Conservation (phyloP, 2,113 vertebrate species). For the Oxygymnocypris stewartii region DNA sequence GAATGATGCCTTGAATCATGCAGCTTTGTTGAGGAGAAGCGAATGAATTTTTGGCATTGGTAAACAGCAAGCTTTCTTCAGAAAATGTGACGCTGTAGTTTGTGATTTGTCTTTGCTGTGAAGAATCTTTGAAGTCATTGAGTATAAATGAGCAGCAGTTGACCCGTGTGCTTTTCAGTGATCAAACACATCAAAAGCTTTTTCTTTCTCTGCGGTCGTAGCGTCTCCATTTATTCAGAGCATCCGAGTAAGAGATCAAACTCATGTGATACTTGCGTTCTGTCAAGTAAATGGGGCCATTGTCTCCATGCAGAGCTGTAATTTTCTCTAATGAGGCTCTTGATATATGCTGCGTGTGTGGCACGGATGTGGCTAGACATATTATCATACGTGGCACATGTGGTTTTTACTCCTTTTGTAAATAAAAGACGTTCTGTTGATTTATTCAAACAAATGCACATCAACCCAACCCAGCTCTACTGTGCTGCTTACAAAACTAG, state of each 20-base stretch:
- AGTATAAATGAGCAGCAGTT: constrained; percentile 3
- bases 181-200: neutral
- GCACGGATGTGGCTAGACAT: constrained; percentile 18
- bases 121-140: constrained; percentile 1
- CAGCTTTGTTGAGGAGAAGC: neutral
- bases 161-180: neutral
- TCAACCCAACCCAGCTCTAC: too few relatives aligned
- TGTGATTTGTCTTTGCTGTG: neutral
- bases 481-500: neutral
- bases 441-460: constrained; percentile 8
- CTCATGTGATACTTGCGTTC: constrained; percentile 9
- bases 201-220: constrained; percentile 11
- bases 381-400: constrained; percentile 17
- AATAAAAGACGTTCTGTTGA: constrained; percentile 13
- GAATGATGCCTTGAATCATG: neutral
- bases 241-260: constrained; percentile 2
- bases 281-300: constrained; percentile 15
- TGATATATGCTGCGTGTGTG: constrained; percentile 37
- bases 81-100: neutral
- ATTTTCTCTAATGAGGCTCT: constrained; percentile 30
- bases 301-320: constrained; percentile 29
- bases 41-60: neutral
- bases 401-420: constrained; percentile 29
- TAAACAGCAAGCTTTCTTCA: neutral
- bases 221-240: constrained; percentile 7